Evolutionary conservation across 2,797 vertebrate species (phyloP), one percentile per base, ranked within the genome.

Genomic region (Holocentrus rufus): DNA sequence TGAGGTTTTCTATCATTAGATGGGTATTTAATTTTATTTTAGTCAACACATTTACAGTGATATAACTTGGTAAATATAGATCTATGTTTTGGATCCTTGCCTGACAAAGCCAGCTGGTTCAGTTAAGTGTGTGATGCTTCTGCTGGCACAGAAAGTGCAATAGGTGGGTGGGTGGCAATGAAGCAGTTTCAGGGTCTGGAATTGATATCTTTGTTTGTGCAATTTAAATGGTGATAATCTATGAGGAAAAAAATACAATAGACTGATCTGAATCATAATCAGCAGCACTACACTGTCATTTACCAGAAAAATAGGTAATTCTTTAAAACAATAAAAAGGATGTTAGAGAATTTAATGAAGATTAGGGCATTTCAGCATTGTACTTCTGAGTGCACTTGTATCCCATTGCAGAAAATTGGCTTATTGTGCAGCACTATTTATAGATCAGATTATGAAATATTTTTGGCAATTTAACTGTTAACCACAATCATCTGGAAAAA

Each of bases 31-130:
- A 76, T 83, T 80, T 74, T 79, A 81, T 89, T 89, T 83, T 62
- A 66, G 74, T 87, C 68, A 72, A 80, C 80, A 88, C 79, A 75
- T 83, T 78, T 84, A 83, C 84, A 44, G 67, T 85, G 87, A 88
- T 87, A 80, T 87, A 87, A 87, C 74, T 79, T 60, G 20, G 83
- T 84, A 89, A 90, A 90, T 88, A 89, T 86, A 87, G 84, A 88
- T 74, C 68, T 76, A 60, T 86, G 76, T 84, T 84, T 84, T 89
- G 90, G 89, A 88, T 61, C 20, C 18, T 57, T 64, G 90, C 86
- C 90, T 88, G 88, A 86, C 84, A 72, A 78, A 87, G 84, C 85
- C 88, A 90, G 89, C 89, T 89, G 89, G 82, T 87, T 86, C 78
- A 77, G 82, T 87, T 85, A 86, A 90, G 84, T 66, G 89, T 82